Evolutionary conservation across 2,888 invertebrate species (phyloP).

Genomic region (Ennomos erosarius): DNA sequence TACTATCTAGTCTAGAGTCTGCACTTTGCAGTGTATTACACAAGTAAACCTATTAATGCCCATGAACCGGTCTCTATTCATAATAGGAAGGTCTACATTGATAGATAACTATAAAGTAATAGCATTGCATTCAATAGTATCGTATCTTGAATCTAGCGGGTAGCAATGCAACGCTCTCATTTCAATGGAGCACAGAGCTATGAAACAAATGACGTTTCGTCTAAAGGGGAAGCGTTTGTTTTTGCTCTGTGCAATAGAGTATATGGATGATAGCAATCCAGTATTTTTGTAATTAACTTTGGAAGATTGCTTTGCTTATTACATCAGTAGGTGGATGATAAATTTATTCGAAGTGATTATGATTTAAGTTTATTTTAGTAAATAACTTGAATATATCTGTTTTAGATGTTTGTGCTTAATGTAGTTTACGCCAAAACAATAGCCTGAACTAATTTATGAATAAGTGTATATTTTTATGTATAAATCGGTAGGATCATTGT

Average conservation of each 20-base stretch:
- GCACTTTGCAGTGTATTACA: slow-evolving; percentile 69
- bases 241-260: too few relatives aligned
- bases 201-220: too few relatives aligned
- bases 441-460: too few relatives aligned
- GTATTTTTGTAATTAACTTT: slow-evolving; percentile 34
- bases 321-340: neutral
- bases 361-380: too few relatives aligned
- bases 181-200: slow-evolving; percentile 62
- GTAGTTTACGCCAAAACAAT: too few relatives aligned
- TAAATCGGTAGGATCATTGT: too few relatives aligned
- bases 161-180: slow-evolving; percentile 60
- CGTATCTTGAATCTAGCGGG: slow-evolving; percentile 68
- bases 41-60: slow-evolving; percentile 69
- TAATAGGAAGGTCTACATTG: slow-evolving; percentile 53
- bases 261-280: slow-evolving; percentile 36
- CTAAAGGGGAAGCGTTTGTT: too few relatives aligned
- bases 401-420: too few relatives aligned
- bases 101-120: slow-evolving; percentile 17
- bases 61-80: slow-evolving; percentile 63
- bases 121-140: slow-evolving; percentile 70
- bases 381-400: too few relatives aligned
- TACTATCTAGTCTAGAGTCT: too few relatives aligned
- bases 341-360: neutral
- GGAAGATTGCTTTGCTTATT: slow-evolving; percentile 2
- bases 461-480: too few relatives aligned